Evolutionary conservation across 2,113 vertebrate species (phyloP).

Genomic region (Vicugna pacos): DNA sequence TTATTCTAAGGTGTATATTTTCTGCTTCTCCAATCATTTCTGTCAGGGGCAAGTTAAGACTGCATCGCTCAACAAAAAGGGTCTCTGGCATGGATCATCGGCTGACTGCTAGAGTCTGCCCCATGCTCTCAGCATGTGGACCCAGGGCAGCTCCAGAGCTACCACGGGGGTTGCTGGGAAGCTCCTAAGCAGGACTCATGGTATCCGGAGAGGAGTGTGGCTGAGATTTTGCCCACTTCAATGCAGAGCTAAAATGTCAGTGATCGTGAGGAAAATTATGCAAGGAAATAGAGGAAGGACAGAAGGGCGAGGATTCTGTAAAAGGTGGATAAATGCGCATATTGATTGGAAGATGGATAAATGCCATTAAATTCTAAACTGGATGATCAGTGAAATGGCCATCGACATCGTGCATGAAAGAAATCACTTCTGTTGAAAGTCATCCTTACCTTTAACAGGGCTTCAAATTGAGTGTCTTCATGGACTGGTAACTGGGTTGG

Average conservation of each 20-base stretch:
- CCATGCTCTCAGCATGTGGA: background rate
- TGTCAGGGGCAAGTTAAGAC: background rate
- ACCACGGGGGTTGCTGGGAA: background rate
- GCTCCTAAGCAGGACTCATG: background rate
- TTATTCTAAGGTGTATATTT: background rate
- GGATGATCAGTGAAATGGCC: background rate
- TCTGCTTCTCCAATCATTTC: background rate
- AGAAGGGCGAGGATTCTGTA: background rate
- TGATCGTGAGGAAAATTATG: background rate
- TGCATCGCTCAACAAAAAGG: background rate
- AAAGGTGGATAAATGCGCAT: background rate
- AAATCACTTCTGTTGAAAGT: slow-evolving; percentile 17
- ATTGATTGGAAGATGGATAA: background rate
- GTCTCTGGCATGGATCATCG: background rate
- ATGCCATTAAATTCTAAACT: background rate
- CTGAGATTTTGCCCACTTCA: background rate
- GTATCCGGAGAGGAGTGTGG: background rate
- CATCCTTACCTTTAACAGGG: slow-evolving; percentile 93
- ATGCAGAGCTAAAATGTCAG: background rate
- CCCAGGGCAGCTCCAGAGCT: background rate
- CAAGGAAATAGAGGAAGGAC: background rate
- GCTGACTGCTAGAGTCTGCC: background rate
- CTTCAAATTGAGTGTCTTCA: slow-evolving; percentile 99
- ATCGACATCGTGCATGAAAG: background rate
- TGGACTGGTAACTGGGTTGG: slow-evolving; percentile 99